These are phyloP conservation scores for Vultur gryphus DNA, from an alignment of 2,797 vertebrate genomes.

Conservation along the genomic window DNA sequence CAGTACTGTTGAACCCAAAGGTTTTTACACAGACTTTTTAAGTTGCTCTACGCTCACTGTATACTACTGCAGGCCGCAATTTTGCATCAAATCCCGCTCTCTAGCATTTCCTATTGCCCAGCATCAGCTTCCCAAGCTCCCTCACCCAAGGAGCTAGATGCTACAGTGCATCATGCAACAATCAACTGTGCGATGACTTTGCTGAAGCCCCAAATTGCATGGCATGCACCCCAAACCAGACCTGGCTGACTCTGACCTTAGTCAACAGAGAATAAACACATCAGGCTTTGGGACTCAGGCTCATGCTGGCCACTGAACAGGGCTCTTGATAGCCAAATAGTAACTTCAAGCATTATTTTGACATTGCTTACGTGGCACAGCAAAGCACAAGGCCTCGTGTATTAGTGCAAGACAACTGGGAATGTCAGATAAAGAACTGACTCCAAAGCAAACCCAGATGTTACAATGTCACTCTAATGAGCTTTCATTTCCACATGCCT, in stretches of 20 bases:
- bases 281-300: background rate
- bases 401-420: background rate
- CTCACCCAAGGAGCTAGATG: background rate
- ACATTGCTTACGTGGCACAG: background rate
- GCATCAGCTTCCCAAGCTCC: background rate
- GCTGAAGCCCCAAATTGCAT: background rate
- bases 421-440: background rate
- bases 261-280: accelerated
- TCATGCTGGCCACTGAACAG: background rate
- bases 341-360: background rate
- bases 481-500: background rate
- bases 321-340: background rate
- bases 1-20: background rate
- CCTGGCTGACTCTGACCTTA: background rate
- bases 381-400: background rate
- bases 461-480: background rate
- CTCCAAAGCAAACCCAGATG: background rate
- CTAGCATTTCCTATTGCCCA: background rate
- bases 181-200: accelerated
- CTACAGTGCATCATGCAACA: accelerated
- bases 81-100: background rate
- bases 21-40: background rate
- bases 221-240: accelerated
- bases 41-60: background rate
- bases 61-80: no score